Evolutionary conservation across 2,888 invertebrate species (phyloP).

Genomic region (Nymphalis c-album): DNA sequence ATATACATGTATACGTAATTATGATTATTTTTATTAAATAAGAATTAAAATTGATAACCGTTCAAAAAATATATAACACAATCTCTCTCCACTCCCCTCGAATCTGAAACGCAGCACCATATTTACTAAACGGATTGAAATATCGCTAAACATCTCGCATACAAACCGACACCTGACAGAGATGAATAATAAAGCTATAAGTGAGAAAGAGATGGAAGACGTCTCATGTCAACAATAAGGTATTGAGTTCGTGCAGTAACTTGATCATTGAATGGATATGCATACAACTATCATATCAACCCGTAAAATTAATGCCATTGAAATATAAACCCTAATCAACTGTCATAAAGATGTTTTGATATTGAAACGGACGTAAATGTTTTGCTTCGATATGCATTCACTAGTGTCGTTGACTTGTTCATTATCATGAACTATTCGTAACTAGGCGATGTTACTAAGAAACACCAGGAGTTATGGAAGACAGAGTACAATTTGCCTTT

Average conservation of each 20-base stretch:
- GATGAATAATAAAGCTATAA: conserved; percentile 26
- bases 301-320: conserved; percentile 30
- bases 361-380: conserved; percentile 22
- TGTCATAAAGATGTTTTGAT: conserved; percentile 32
- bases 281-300: conserved; percentile 47
- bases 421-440: conserved; percentile 56
- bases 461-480: conserved; percentile 22
- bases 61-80: neutral
- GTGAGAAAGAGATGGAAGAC: conserved; percentile 43
- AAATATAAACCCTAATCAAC: conserved; percentile 39
- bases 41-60: neutral
- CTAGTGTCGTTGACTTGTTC: conserved; percentile 64
- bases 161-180: conserved; percentile 25
- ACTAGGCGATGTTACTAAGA: conserved; percentile 39
- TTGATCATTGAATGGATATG: conserved; percentile 66
- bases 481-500: conserved; percentile 27
- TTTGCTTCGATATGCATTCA: conserved; percentile 46
- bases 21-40: no score
- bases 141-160: conserved; percentile 15
- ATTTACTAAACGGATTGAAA: conserved; percentile 26
- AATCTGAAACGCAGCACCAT: conserved; percentile 12
- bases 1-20: no score
- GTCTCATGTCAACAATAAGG: conserved; percentile 68
- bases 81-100: neutral
- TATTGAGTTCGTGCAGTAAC: conserved; percentile 65